Evolutionary conservation across 2,888 invertebrate species (phyloP).

Genomic region (Tridacna gigas): DNA sequence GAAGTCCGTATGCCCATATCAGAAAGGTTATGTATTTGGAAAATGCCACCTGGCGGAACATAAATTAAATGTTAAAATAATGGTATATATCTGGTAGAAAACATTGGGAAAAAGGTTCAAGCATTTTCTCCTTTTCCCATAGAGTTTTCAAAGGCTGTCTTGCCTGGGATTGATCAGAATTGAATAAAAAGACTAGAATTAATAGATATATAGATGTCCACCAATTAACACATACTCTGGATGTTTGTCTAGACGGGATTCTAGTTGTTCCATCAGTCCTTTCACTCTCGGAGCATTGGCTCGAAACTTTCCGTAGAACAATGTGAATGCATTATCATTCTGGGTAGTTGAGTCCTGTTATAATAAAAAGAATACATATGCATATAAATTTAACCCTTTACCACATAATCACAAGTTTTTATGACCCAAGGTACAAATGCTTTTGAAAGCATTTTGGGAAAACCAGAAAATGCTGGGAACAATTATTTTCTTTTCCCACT

Average conservation of each 20-base stretch:
- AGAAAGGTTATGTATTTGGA: too few relatives aligned
- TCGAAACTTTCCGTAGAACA: slow-evolving; percentile 97
- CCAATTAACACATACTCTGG: slow-evolving; percentile 88
- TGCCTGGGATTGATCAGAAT: too few relatives aligned
- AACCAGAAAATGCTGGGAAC: neutral
- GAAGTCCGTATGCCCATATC: too few relatives aligned
- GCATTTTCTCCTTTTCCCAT: neutral
- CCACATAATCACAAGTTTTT: neutral
- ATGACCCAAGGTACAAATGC: too few relatives aligned
- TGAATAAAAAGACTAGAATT: too few relatives aligned
- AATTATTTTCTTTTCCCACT: neutral
- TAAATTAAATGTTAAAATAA: too few relatives aligned
- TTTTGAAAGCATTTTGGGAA: neutral
- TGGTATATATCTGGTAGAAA: too few relatives aligned
- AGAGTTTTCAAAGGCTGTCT: neutral
- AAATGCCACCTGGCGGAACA: too few relatives aligned
- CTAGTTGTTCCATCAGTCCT: slow-evolving; percentile 92
- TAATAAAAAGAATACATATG: neutral
- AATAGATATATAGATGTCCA: too few relatives aligned
- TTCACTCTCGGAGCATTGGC: slow-evolving; percentile 94
- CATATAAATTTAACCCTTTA: neutral
- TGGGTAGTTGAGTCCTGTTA: slow-evolving; percentile 78
- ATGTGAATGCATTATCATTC: slow-evolving; percentile 88
- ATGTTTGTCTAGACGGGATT: slow-evolving; percentile 90
- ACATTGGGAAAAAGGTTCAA: too few relatives aligned